phyloP scores from a whole-genome alignment of 2,888 invertebrate genomes.

The Apomyelois bistriatella region DNA sequence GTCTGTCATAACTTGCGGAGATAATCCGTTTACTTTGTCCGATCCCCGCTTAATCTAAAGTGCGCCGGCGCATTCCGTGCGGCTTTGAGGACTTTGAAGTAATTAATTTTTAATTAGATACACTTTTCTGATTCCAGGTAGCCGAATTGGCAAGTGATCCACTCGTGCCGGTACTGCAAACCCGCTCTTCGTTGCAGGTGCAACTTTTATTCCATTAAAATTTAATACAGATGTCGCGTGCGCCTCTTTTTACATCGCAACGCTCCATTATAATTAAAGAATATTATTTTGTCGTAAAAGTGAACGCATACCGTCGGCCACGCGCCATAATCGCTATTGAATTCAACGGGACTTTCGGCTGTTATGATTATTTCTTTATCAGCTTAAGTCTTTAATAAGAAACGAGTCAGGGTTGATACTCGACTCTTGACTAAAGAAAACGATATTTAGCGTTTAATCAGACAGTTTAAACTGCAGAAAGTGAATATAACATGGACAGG shows the following conservation, averaged over 20 bases:
- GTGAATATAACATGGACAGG: slow-evolving; percentile 6
- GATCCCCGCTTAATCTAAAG: slow-evolving; percentile 19
- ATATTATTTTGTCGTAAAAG: slow-evolving; percentile 76
- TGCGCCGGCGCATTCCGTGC: slow-evolving; percentile 24
- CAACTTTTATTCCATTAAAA: slow-evolving; percentile 70
- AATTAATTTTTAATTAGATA: slow-evolving; percentile 67
- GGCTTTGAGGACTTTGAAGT: slow-evolving; percentile 36
- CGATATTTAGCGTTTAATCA: slow-evolving; percentile 12
- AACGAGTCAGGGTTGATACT: slow-evolving; percentile 8
- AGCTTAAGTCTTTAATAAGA: slow-evolving; percentile 19
- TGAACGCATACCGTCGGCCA: slow-evolving; percentile 50
- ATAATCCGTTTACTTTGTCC: slow-evolving; percentile 17
- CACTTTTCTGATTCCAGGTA: slow-evolving; percentile 51
- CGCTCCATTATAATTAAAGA: slow-evolving; percentile 75
- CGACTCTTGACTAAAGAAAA: slow-evolving; percentile 11
- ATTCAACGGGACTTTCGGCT: slow-evolving; percentile 54
- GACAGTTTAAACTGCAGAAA: slow-evolving; percentile 8
- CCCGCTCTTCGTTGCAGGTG: slow-evolving; percentile 63
- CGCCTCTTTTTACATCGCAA: slow-evolving; percentile 66
- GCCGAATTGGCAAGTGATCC: slow-evolving; percentile 47
- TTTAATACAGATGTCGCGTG: slow-evolving; percentile 78
- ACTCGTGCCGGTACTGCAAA: slow-evolving; percentile 43
- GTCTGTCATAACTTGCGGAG: slow-evolving; percentile 3
- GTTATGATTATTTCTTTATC: slow-evolving; percentile 57
- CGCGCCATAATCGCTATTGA: slow-evolving; percentile 49